Evolutionary conservation across 2,113 vertebrate genomes (phyloP).

Genomic region (Saguinus midas): DNA sequence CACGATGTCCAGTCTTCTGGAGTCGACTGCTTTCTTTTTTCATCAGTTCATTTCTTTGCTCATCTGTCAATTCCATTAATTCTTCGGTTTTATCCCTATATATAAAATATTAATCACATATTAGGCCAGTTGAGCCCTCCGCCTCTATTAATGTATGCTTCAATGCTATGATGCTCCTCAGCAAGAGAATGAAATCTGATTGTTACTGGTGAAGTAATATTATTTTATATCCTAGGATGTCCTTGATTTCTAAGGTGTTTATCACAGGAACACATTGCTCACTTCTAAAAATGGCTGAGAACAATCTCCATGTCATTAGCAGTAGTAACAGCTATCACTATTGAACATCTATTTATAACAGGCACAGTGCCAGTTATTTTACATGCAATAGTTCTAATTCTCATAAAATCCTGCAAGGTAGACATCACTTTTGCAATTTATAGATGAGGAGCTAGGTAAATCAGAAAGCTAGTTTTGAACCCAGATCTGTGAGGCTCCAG

Average conservation of each 20-base stretch:
- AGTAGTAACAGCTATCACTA: background rate
- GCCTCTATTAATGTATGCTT: background rate
- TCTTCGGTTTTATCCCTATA: slow-evolving; percentile 94
- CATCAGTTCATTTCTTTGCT: slow-evolving; percentile 97
- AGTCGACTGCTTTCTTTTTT: slow-evolving; percentile 99
- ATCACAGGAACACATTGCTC: background rate
- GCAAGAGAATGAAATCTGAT: slow-evolving; percentile 24
- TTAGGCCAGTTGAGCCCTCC: slow-evolving; percentile 23
- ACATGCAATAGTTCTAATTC: background rate
- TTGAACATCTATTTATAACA: background rate
- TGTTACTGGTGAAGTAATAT: background rate
- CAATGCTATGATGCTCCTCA: background rate
- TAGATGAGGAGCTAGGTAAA: background rate
- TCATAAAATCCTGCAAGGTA: background rate
- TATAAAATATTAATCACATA: slow-evolving; percentile 59
- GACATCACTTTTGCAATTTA: background rate
- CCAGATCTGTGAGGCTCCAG: background rate
- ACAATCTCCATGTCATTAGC: background rate
- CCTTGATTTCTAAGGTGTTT: background rate
- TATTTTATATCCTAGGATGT: background rate
- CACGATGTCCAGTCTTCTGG: slow-evolving; percentile 96
- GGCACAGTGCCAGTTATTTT: background rate
- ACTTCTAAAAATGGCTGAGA: slow-evolving; percentile 14
- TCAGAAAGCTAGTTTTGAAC: background rate
- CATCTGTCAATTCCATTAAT: slow-evolving; percentile 94